Conservation (phyloP, 2,797 vertebrate genomes). For the Crax fasciolata region DNA sequence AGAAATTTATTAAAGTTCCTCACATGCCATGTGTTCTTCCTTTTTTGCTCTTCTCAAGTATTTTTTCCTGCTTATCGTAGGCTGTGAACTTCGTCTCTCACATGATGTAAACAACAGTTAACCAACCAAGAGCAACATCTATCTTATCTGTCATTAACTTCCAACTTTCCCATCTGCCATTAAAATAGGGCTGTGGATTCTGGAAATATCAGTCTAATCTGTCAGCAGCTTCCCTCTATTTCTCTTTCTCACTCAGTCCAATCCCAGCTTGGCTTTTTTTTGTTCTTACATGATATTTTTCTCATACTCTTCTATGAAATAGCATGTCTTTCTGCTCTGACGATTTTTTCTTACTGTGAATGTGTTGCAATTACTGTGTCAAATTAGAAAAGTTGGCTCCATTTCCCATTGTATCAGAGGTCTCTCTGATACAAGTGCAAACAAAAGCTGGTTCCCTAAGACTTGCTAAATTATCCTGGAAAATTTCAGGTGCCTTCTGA, state of each 20-base stretch:
- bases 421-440: not conserved
- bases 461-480: not conserved
- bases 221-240: not conserved
- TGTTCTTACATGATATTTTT: not conserved
- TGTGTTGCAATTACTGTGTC: not conserved
- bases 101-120: slow-evolving; percentile 14
- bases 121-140: slow-evolving; percentile 10
- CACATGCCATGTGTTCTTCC: rapidly evolving
- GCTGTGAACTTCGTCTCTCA: slow-evolving; percentile 19
- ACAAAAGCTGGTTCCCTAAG: not conserved
- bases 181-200: not conserved
- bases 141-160: slow-evolving; percentile 30
- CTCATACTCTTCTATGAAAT: not conserved
- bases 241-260: not conserved
- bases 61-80: not conserved
- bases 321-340: not conserved
- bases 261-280: not conserved
- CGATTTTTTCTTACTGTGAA: not conserved
- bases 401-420: not conserved
- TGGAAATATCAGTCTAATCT: not conserved
- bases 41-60: not conserved
- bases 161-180: slow-evolving; percentile 3
- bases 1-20: not conserved
- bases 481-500: not conserved
- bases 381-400: not conserved